Evolutionary conservation across 2,797 vertebrate species (phyloP), one percentile per base, ranked within the genome.

Genomic region (Lerista edwardsae): DNA sequence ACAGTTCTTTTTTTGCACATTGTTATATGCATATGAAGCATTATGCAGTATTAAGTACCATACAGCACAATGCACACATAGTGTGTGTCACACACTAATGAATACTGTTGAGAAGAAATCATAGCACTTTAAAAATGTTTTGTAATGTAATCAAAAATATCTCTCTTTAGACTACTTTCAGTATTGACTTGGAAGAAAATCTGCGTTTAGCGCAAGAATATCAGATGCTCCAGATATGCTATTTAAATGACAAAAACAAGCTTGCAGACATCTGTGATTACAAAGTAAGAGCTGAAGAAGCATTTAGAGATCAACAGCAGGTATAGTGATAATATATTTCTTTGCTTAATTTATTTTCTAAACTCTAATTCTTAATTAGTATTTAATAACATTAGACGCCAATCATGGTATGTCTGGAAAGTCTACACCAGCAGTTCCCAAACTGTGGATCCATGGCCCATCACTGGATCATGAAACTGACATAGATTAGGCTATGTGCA

Each of bases 191-290:
- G 67, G 57, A 84, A 85, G 95, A 97, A 94, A 98, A 98, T 83
- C 39, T 89, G 36, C 90, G 47, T 67, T 94, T 98, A 92, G 96
- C 96, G 74, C 92, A 90, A 29, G 93, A 96, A 82, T 98, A 97
- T 84, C 25, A 95, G 80, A 81, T 59, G 62, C 88, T 95, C 31
- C 93, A 97, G 93, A 94, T 82, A 62, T 83, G 55, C 34, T 96
- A 94, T 61, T 91, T 96, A 90, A 86, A 87, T 31, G 93, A 91
- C 93, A 97, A 94, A 92, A 88, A 92, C 62, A 90, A 96, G 29
- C 95, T 95, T 17, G 92, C 91, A 81, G 86, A 89, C 76, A 78
- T 87, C 36, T 94, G 90, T 83, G 91, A 93, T n/a, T 80, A 92
- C 86, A 96, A 86, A 88, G 94, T 97, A 85, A 91, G 79, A 1